A percentile compares a stretch with the other conserved stretches of the same genome.
These are phyloP conservation scores for Acanthococcus lagerstroemiae DNA, from an alignment of 2,888 invertebrate species.

Conservation along the genomic window DNA sequence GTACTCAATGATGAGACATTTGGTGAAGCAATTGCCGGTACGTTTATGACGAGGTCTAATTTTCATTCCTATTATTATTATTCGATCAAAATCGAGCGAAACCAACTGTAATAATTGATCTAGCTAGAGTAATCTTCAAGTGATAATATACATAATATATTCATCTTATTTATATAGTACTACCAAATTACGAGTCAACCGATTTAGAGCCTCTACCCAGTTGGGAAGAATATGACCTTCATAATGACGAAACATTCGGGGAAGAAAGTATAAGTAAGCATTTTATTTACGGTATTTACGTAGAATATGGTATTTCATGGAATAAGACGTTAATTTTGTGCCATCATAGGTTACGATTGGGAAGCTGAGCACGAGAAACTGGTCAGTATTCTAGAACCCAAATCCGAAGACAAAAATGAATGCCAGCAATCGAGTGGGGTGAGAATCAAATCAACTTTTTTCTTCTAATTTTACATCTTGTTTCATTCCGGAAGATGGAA, in stretches of 20 bases:
- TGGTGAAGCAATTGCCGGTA: constrained; percentile 49
- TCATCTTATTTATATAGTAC: too few relatives aligned
- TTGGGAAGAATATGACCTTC: constrained; percentile 71
- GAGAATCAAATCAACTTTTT: too few relatives aligned
- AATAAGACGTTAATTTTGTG: constrained; percentile 13
- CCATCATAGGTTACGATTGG: constrained; percentile 51
- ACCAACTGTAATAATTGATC: too few relatives aligned
- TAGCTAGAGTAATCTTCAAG: too few relatives aligned
- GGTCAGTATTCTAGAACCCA: constrained; percentile 48
- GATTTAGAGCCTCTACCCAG: neutral
- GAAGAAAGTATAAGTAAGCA: constrained; percentile 43
- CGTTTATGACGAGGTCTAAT: too few relatives aligned
- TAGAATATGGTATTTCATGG: constrained; percentile 4
- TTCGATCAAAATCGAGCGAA: too few relatives aligned
- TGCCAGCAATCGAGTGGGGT: too few relatives aligned
- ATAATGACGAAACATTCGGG: constrained; percentile 88
- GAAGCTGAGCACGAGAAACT: constrained; percentile 61
- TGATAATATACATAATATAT: too few relatives aligned
- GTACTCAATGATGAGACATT: constrained; percentile 88
- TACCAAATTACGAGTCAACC: neutral
- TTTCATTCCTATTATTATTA: too few relatives aligned
- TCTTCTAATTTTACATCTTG: too few relatives aligned
- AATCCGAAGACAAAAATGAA: constrained; percentile 34
- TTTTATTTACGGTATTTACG: neutral
- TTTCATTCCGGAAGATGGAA: too few relatives aligned